Evolutionary conservation across 2,797 vertebrate species (phyloP), one percentile per base, ranked within the genome.

Genomic region (Hafferia zeledoni): DNA sequence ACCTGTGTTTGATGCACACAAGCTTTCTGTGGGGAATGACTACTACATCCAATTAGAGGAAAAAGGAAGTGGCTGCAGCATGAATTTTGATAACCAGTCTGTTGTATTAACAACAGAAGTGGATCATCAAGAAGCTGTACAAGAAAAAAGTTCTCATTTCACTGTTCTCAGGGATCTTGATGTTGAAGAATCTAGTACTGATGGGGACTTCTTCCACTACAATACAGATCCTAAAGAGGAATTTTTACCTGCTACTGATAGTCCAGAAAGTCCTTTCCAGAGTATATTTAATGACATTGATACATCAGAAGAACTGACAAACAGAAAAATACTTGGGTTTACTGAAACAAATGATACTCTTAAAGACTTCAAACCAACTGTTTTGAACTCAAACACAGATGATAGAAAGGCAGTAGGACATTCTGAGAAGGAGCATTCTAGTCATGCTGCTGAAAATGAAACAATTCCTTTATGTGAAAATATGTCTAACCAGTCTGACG

Each of bases 21-120:
- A 99, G 79, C 98, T 98, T 50, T 98, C 98, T 20, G 98, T 98
- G 55, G 98, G 98, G 46, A 99, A 98, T 17, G 99, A 99, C 94
- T 99, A 99, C 95, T 99, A 99, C 87, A 99, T 99, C 91, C 99
- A 99, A 20, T 93, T 99, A 61, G 99, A 99, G 95, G 99, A 99
- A 78, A 99, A 98, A 93, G 98, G 98, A 33, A 97, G 98, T 25
- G 98, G 98, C 81, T 98, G 97, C 85, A 97, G 91, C 49, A 74
- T 98, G 82, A 98, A 97, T 90, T 98, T 98, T 13, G 98, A 98
- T 87, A 98, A 96, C 68, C 97, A 97, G 0, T 92, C 96, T 3
- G 59, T 94, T 28, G 89, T 98, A 13, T 94, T 98, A 27, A 98
- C 97, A 4, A 97, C 97, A 3, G 97, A 98, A 61, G 91, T 97